Percentiles rank a stretch among this genome's conserved stretches.
Evolutionary conservation across 1,140 invertebrate species (phyloP).

Genomic region (Mylabris phalerata): DNA sequence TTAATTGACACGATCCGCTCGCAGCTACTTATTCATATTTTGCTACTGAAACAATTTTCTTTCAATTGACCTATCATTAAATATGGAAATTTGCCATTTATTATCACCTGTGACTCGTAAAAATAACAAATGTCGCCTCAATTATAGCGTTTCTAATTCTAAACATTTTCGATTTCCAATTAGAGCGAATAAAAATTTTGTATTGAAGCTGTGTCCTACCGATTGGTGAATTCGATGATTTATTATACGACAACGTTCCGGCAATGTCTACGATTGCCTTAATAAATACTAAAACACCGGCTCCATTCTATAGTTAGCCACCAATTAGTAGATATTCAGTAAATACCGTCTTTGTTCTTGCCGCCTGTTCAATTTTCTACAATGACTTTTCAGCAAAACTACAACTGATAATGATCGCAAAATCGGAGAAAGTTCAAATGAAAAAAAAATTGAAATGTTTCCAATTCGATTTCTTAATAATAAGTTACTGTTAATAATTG

Average conservation of each 20-base stretch:
- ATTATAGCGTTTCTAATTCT: not conserved
- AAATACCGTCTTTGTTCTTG: conserved; percentile 7
- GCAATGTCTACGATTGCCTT: not conserved
- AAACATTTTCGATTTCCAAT: no score
- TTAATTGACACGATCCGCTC: no score
- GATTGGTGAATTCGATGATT: conserved; percentile 4
- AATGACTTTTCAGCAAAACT: conserved; percentile 5
- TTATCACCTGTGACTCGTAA: not conserved
- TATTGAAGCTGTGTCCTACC: not conserved
- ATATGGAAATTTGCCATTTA: no score
- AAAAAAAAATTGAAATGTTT: no score
- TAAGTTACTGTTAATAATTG: no score
- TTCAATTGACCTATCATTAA: no score
- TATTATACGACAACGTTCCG: not conserved
- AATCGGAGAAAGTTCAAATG: not conserved
- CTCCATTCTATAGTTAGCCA: not conserved
- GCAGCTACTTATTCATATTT: no score
- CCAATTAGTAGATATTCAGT: conserved; percentile 9
- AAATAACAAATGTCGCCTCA: conserved; percentile 7
- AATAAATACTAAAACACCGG: not conserved
- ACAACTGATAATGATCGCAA: conserved; percentile 1
- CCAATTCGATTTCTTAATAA: no score
- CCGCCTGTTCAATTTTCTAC: conserved; percentile 11
- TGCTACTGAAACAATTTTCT: no score
- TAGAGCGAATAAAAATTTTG: no score